Base-by-base conservation (phyloP, 2,888 invertebrate genomes). In the Calameuta filiformis region DNA sequence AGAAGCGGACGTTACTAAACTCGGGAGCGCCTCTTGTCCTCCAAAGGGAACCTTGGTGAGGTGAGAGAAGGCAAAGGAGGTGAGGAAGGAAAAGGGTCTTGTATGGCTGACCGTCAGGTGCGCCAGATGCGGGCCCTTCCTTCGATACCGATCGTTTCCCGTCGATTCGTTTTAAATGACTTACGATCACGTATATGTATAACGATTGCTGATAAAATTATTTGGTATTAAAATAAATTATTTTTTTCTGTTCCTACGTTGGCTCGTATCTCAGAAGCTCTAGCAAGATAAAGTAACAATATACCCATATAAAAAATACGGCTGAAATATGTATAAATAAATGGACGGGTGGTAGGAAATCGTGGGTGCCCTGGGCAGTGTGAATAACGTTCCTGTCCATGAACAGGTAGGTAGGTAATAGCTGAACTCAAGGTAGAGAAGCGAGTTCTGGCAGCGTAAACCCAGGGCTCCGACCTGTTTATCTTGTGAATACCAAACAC, bases 401-500 rank as follows among this genome's bases (percentile, higher is more conserved):
- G 56, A 56, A 23, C 56, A 56, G 56, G 56, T 23, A 40, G 40
- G 23, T 40, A 56, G 56, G 56, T 23, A 56, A 56, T 56, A 56
- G 56, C 56, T 56, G 56, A 56, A 56, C 23, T 56, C 56, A 23
- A 23, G 56, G 56, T 23, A 23, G 56, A 56, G 71, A 71, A 71
- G 71, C 71, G 71, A 71, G 71, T 71, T 71, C 71, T 71, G 31
- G 31, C 33, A 71, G 71, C 71, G 23, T 30, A 31, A 71, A 71
- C 79, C 71, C 76, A 75, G 77, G 78, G 75, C 73, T 81, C 73
- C 23, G 56, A 23, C 80, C 76, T 91, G 89, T 91, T 91, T 91
- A 89, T 91, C 91, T 91, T 91, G 84, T 87, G 91, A 91, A 91
- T 91, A 90, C 88, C 89, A 90, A 91, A 90, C 87, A 89, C 87